Percentiles rank a stretch among this genome's conserved stretches.
Evolutionary conservation across 2,888 invertebrate species (phyloP).

Genomic region (Tachina grossa): DNA sequence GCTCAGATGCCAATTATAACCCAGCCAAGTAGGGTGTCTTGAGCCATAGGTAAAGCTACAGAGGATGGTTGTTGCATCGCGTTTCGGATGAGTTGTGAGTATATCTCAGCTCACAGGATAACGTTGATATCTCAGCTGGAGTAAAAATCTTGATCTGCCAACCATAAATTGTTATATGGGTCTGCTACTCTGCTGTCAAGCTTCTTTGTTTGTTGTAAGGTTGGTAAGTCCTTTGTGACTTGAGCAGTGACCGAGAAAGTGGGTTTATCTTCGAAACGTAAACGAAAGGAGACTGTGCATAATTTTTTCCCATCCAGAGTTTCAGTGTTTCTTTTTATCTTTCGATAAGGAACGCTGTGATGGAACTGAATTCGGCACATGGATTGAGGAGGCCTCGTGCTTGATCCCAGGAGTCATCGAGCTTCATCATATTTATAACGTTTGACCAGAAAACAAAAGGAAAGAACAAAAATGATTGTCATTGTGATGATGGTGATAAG

Average conservation of each 20-base stretch:
- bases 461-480: no score
- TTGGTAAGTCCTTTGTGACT: background rate
- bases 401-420: background rate
- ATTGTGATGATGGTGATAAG: no score
- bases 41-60: no score
- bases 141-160: conserved; percentile 8
- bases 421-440: background rate
- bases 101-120: background rate
- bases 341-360: background rate
- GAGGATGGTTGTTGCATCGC: no score
- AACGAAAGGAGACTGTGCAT: background rate
- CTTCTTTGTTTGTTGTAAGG: background rate
- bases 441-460: no score
- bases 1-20: no score
- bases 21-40: no score
- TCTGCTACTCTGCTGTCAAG: background rate
- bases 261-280: background rate
- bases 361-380: no score
- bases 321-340: background rate
- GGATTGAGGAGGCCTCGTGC: conserved; percentile 6
- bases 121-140: background rate
- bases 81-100: no score
- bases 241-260: background rate
- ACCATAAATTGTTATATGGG: background rate
- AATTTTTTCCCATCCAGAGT: background rate